Evolutionary conservation across 2,888 invertebrate genomes (phyloP), one percentile per base, ranked within the genome.

Genomic region (Patella depressa): DNA sequence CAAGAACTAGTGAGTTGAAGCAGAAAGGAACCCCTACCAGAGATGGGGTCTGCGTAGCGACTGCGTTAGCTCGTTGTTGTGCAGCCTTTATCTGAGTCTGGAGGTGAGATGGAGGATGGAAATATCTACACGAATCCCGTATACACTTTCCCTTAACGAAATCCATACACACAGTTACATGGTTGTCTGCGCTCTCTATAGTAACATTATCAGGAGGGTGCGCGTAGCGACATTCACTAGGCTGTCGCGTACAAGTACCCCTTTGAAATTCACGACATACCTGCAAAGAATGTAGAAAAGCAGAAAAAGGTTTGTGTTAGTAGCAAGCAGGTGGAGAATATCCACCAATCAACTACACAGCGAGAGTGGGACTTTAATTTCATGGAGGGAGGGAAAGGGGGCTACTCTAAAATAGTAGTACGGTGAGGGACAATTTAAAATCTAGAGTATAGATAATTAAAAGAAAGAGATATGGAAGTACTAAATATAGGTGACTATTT

Each of bases 141-240:
- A 96, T 95, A 95, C 98, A 98, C 95, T 91, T 91, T 83, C 91
- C 91, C 88, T 91, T 90, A 82, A 98, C 96, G 95, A 96, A 97
- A 95, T 98, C 98, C 97, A 98, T 98, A 97, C 98, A 98, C 95
- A 98, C 97, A 94, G 97, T 97, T 95, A 98, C 97, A 85, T 96
- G 96, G 95, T 97, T 97, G 95, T 98, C 98, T 94, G 96, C 96
- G 94, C 86, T 83, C 85, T 97, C 97, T 94, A 97, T 95, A 93
- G 95, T 95, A 94, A 97, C 97, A 94, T 96, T 92, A 94, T 97
- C 90, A 94, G 97, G 95, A 94, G 98, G 98, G 95, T 98, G 98
- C 94, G 98, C 98, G 95, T 96, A 98, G 94, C 97, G 97, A 95
- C 98, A 98, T 95, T 98, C 98, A 93, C 95, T 95, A 94, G 97